Evolutionary conservation across 2,888 invertebrate genomes (phyloP), one percentile per base, ranked within the genome.

Genomic region (Coelogynopora nodosa): DNA sequence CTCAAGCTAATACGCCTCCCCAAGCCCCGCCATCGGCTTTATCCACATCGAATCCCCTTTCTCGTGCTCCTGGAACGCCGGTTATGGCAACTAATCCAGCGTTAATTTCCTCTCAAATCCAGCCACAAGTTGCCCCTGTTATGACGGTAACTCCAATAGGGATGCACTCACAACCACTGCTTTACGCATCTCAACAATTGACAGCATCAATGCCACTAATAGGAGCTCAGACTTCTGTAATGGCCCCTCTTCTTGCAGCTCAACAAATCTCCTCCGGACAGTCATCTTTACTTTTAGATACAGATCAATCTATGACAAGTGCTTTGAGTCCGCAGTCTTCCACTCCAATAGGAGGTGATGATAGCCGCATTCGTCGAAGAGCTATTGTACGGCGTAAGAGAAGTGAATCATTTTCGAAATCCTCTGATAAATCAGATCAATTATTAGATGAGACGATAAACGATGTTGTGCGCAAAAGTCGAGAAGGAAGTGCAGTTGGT

Each of bases 391-490:
- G 74, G 5, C 74, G 23, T 74, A 74, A 74, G 27, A 74, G 74
- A 23, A 74, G 74, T 23, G 74, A 74, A 23, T 74, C 74, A 5
- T 74, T 74, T 23, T 74, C 74, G 23, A 74, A 74, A 23, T 74
- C 74, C 23, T 74, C 74, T 5, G 74, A 74, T 74, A 74, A 74
- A 26, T 26, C 74, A 5, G 74, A 74, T 74, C 27, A 23, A 26
- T 26, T 74, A 2, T 74, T 74, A 74, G 84, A 84, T 67, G 84
- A 84, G 67, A 84, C 84, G 23, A 84, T 84, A 49, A 84, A 84
- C 49, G 84, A 84, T 23, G 84, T 84, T 30, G 67, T 84, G 1
- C 31, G 67, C 49, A 67, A 84, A 31, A 84, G 74, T 74, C 74
- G 74, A 23, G 74, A 74, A 74, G 74, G 74, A 74, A 74, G 74